These are phyloP conservation scores for Saccostrea cuccullata DNA, from an alignment of 1,140 invertebrate genomes.

Conservation along the genomic window DNA sequence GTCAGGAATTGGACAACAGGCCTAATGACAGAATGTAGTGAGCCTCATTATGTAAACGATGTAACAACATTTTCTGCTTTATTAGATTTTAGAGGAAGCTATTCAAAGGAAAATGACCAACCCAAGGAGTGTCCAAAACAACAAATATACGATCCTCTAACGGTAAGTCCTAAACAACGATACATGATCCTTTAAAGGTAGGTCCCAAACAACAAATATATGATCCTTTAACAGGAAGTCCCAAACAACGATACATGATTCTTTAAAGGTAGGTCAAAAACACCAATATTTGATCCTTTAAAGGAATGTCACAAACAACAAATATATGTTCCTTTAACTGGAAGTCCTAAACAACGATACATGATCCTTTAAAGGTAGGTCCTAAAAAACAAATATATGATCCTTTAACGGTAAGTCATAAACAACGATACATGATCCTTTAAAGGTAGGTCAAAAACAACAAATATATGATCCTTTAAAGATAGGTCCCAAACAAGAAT, in stretches of 20 bases:
- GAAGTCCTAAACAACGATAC: too few species aligned
- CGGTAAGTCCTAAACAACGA: not conserved
- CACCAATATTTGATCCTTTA: not conserved
- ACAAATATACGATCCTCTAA: not conserved
- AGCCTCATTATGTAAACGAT: not conserved
- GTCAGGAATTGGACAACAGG: not conserved
- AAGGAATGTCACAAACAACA: not conserved
- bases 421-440: not conserved
- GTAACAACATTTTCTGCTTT: not conserved
- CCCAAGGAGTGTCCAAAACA: not conserved
- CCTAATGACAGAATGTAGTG: not conserved
- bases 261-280: not conserved
- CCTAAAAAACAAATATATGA: not conserved
- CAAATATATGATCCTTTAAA: not conserved
- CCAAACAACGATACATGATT: not conserved
- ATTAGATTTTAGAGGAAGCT: not conserved
- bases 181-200: not conserved
- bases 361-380: not conserved
- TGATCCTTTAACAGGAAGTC: not conserved
- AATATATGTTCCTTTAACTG: too few species aligned
- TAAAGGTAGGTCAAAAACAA: not conserved
- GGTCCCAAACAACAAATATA: not conserved
- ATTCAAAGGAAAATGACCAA: not conserved
- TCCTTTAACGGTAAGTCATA: not conserved
- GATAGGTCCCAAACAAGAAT: not conserved